Evolutionary conservation across 1,140 invertebrate species (phyloP).

Genomic region (Papilio dardanus): DNA sequence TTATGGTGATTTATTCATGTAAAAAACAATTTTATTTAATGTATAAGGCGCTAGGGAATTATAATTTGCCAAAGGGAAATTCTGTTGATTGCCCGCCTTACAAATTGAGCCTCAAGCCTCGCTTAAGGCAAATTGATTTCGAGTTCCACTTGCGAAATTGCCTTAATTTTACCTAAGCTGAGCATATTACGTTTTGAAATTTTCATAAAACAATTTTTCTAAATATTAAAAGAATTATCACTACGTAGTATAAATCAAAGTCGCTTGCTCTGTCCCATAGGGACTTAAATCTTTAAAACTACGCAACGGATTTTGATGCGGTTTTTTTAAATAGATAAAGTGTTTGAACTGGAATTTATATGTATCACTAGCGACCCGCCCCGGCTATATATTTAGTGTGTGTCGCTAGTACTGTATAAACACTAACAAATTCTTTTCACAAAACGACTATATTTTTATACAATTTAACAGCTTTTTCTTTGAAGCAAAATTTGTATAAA

Average conservation of each 20-base stretch:
- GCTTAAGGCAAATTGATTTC: slow-evolving; percentile 19
- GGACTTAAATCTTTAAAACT: too few species aligned
- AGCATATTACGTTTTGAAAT: background rate
- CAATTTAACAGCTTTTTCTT: background rate
- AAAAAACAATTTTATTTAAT: background rate
- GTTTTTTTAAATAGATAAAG: too few species aligned
- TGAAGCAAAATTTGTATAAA: background rate
- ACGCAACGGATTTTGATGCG: too few species aligned
- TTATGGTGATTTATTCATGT: background rate
- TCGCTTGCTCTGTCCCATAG: too few species aligned
- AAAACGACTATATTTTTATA: background rate
- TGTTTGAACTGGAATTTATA: too few species aligned
- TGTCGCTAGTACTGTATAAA: too few species aligned
- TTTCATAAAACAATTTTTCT: background rate
- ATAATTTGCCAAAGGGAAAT: slow-evolving; percentile 19
- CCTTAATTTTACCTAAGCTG: background rate
- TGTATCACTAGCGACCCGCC: too few species aligned
- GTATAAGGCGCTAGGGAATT: background rate
- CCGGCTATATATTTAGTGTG: too few species aligned
- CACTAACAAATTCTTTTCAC: too few species aligned
- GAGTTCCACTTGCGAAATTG: background rate
- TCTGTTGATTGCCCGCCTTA: slow-evolving; percentile 10
- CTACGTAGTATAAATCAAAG: too few species aligned
- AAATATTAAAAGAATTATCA: too few species aligned
- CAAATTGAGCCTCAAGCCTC: slow-evolving; percentile 10